Evolutionary conservation across 2,113 vertebrate genomes (phyloP).

Genomic region (Pteruthius melanotis): DNA sequence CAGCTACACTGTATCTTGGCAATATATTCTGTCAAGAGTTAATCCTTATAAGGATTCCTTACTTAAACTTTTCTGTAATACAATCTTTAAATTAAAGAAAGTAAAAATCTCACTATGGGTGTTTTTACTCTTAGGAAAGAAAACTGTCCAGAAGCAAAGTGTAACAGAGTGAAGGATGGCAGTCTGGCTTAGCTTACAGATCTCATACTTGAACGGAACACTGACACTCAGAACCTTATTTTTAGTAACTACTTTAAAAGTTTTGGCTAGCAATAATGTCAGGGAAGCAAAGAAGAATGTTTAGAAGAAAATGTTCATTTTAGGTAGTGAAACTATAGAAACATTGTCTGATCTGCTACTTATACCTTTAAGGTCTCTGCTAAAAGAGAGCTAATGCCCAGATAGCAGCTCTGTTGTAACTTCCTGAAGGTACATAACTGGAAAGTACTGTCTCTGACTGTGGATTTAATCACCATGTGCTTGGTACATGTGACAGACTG

Average conservation of each 20-base stretch:
- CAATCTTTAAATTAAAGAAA: slow-evolving; percentile 71
- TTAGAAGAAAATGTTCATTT: not conserved
- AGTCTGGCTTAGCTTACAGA: not conserved
- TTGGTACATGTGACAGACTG: not conserved
- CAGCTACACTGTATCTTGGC: slow-evolving; percentile 65
- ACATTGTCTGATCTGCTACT: not conserved
- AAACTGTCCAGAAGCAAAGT: not conserved
- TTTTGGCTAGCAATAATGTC: not conserved
- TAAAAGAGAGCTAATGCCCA: not conserved
- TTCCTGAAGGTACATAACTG: not conserved
- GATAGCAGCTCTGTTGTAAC: not conserved
- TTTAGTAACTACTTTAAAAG: not conserved
- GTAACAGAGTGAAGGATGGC: not conserved
- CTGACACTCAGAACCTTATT: not conserved
- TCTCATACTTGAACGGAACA: not conserved
- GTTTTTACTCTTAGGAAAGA: slow-evolving; percentile 40
- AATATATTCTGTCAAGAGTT: slow-evolving; percentile 55
- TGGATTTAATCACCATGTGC: not conserved
- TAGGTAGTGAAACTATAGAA: not conserved
- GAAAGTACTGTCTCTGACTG: not conserved
- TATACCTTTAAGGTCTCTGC: not conserved
- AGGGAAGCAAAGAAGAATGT: not conserved
- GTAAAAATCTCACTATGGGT: slow-evolving; percentile 39
- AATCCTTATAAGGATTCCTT: slow-evolving; percentile 66
- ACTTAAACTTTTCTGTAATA: slow-evolving; percentile 64